Conservation (phyloP, 2,888 invertebrate genomes). For the Caenorhabditis japonica region DNA sequence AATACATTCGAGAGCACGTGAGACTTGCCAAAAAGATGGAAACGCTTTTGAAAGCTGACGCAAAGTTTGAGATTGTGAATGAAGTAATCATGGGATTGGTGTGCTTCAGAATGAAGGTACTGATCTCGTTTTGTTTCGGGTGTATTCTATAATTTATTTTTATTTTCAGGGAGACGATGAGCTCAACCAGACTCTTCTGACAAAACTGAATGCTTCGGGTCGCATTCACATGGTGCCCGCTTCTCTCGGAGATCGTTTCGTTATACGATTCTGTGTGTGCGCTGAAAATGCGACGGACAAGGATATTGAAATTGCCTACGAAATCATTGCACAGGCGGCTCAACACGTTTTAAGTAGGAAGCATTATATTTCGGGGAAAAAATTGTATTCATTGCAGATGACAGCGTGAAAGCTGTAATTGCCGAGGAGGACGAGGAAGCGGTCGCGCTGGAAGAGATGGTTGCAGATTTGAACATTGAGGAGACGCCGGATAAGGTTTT, state of each 20-base stretch:
- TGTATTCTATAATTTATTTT: not conserved
- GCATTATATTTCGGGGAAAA: not conserved
- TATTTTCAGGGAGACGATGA: conserved; percentile 80
- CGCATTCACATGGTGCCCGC: conserved; percentile 89
- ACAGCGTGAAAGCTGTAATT: conserved; percentile 52
- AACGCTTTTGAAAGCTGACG: conserved; percentile 69
- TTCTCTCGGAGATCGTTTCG: conserved; percentile 76
- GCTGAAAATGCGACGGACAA: conserved; percentile 89
- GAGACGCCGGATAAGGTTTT: conserved; percentile 52
- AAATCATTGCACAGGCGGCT: conserved; percentile 78
- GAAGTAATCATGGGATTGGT: conserved; percentile 77
- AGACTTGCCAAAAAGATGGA: conserved; percentile 77
- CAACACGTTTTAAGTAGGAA: conserved; percentile 83
- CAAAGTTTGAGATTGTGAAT: conserved; percentile 76
- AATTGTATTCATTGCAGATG: conserved; percentile 39
- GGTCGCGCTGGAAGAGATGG: conserved; percentile 39
- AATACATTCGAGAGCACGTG: conserved; percentile 86
- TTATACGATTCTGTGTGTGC: conserved; percentile 87
- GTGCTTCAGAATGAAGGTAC: conserved; percentile 76
- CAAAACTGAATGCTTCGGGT: conserved; percentile 93
- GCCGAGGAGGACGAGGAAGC: conserved; percentile 67
- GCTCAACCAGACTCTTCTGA: conserved; percentile 90
- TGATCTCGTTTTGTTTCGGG: not conserved
- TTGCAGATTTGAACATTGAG: conserved; percentile 27
- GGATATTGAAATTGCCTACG: conserved; percentile 81